A percentile compares a stretch with the other conserved stretches of the same genome.
phyloP scores from a whole-genome alignment of 2,113 vertebrate genomes.

The Megaceryle torquata region DNA sequence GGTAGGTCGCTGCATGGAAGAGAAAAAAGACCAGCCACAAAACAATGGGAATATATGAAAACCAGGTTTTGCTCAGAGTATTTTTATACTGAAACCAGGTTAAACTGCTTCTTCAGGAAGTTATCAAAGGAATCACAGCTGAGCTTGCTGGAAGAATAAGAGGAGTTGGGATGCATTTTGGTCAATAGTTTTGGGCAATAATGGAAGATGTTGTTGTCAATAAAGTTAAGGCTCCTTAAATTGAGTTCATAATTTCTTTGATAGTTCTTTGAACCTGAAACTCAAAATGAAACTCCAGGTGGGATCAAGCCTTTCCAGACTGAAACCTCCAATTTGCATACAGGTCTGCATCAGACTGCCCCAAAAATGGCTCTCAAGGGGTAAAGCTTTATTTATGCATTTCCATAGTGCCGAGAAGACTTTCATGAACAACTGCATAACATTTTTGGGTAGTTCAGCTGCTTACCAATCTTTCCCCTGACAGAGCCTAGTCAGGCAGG shows the following conservation, averaged over 20 bases:
- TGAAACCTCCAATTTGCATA: background rate
- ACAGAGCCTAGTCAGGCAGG: background rate
- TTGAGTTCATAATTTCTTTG: background rate
- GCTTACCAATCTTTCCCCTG: background rate
- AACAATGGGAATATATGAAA: conserved; percentile 2
- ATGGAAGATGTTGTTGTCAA: background rate
- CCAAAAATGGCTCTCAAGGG: background rate
- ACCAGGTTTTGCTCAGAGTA: background rate
- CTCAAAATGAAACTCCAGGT: background rate
- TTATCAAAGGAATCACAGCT: background rate
- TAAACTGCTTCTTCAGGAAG: conserved; percentile 7
- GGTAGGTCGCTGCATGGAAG: background rate
- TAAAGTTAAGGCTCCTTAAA: background rate
- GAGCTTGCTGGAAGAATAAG: background rate
- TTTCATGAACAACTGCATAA: background rate
- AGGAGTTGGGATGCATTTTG: background rate
- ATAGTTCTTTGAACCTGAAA: background rate
- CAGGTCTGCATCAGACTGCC: background rate
- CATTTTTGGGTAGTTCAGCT: background rate
- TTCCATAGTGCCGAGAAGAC: background rate
- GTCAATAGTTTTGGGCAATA: background rate
- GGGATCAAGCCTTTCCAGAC: background rate
- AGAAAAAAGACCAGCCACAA: background rate
- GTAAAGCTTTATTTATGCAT: background rate
- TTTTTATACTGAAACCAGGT: conserved; percentile 10